Evolutionary conservation across 2,797 vertebrate species (phyloP), one percentile per base, ranked within the genome.

Genomic region (Danionella dracula): DNA sequence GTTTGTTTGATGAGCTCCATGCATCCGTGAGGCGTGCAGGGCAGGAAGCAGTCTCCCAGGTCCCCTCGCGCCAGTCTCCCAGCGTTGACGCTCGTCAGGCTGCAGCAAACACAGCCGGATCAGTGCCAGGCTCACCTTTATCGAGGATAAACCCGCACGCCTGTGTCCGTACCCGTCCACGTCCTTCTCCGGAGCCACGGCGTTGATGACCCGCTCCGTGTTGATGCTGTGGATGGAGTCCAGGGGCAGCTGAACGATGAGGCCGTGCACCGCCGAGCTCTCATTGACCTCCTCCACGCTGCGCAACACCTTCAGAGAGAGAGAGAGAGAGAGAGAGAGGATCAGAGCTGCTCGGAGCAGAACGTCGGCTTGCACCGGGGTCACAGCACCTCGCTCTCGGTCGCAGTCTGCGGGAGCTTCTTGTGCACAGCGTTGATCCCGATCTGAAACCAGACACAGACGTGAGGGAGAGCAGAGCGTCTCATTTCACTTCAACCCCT

Each of bases 21-120:
- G 86, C 97, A 99, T 78, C 96, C 96, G 75, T 95, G 98, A 2
- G 96, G 95, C 0, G 97, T 99, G 83, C 97, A 99, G 1, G 97
- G 96, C 76, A 98, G 91, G 84, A 98, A 97, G 79, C 96, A 99
- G 80, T 94, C 89, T 1, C 83, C 85, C 8, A 99, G 82, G 74
- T 99, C 93, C 8, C 97, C 97, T 66, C 96, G 93, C 17, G 97
- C 92, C 41, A 99, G 92, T 63, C 96, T 98, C 42, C 97, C 97
- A 45, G 96, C 96, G 64, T 88, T 99, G 76, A 95, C 86, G 75
- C 93, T 93, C 53, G 93, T 99, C 78, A 99, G 82, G 37, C 97
- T 99, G 70, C 15, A 45, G 35, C 8, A 46, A 31, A 35, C 3
- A 35, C 32, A 4, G 8, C 32, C 3, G 32, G 10, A 35, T 35